Evolutionary conservation across 2,113 vertebrate species (phyloP), one percentile per base, ranked within the genome.

Genomic region (Triplophysa rosa): DNA sequence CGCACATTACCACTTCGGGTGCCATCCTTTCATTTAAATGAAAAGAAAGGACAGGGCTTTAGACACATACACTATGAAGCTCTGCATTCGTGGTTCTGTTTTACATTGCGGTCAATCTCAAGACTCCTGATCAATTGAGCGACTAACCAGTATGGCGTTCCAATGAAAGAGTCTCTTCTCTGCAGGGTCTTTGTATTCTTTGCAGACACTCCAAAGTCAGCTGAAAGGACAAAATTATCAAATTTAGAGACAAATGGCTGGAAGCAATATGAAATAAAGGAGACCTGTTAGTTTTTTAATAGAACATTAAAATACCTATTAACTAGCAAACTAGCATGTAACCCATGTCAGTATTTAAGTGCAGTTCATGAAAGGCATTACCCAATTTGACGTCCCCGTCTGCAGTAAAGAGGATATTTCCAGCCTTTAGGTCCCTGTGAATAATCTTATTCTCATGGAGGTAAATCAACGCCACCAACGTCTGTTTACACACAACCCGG

Each of bases 1-100:
- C 98, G 8, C 98, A 99, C 98, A 99, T 99, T 29, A 99, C 98
- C 83, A 99, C 98, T 89, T 99, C 98, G 74, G 98, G 98, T 83
- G 98, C 98, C 98, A 99, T 99, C 98, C 98, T 99, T 88, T 21
- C 10, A 65, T 76, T 40, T 76, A 21, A 52, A 9, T 78, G 54
- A 82, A 13, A 71, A 37, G 33, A 45, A 26, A 11, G 19, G 42
- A 56, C 9, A 29, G 21, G 54, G n/a, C 8, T 58, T 58, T 21
- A 45, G n/a, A 10, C 19, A 58, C 19, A 21, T 9, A 19, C 16
- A 58, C 8, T 7, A 17, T 1, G 8, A 1, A 0, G 19, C 8
- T n/a, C 8, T 2, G 16, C 26, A 40, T 72, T 40, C 54, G 37
- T 17, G 16, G n/a, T 19, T 24, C 33, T 54, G 47, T 29, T 69